Evolutionary conservation across 2,113 vertebrate genomes (phyloP), one percentile per base, ranked within the genome.

Genomic region (Elgaria multicarinata): DNA sequence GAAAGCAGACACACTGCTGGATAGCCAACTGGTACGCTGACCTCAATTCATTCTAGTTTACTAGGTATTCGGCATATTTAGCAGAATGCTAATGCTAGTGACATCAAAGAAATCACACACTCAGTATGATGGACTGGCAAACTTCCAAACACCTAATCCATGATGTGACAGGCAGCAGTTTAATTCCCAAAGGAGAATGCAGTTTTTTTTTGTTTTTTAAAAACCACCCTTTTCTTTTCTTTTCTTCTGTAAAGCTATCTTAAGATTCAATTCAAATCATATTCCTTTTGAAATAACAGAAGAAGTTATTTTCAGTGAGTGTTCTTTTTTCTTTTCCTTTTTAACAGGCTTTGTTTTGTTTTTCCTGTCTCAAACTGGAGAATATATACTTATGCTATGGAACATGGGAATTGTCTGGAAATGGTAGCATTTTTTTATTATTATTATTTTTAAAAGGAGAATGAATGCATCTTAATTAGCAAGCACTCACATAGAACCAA

Each of bases 1-100:
- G 83, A 36, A 86, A 95, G 88, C 67, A 89, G 90, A 96, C 92
- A 89, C 74, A 95, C 74, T 42, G 66, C 83, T 87, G 75, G 58
- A 90, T 93, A 96, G 95, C 92, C 93, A 94, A 91, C 93, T 91
- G 92, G n/a, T 80, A n/a, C 22, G 85, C 36, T 95, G 95, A 94
- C 94, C 95, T 97, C 95, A 94, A 95, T 95, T 93, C 92, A 94
- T 58, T 89, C 91, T 93, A 91, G 96, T 96, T 97, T 94, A 94
- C 94, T 90, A 94, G 93, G 93, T 95, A 62, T 93, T 95, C 95
- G 93, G 93, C 94, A 95, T 94, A 92, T 93, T 94, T 31, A 92
- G 88, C 92, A 72, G 92, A 92, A 96, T 94, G 93, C 94, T 95
- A 95, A 95, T 93, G 91, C 93, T 94, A 92, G 80, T 95, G 95